phyloP scores from a whole-genome alignment of 1,140 invertebrate species.

The Probaryconus sp. region DNA sequence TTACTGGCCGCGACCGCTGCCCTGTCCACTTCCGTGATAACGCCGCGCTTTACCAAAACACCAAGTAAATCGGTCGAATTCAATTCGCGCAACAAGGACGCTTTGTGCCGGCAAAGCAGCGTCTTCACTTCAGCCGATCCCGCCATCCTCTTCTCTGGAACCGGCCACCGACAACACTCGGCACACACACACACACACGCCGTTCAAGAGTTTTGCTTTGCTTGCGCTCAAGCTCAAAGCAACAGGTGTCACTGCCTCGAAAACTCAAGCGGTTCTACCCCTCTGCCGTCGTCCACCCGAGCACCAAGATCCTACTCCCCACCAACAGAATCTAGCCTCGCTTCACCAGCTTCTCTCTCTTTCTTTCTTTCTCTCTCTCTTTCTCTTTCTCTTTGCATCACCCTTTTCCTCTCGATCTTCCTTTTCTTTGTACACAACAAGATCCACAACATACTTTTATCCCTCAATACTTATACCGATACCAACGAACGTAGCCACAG shows the following conservation, averaged over 20 bases:
- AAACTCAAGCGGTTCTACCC: conserved; percentile 3
- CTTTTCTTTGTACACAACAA: no score
- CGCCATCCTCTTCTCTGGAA: conserved; percentile 67
- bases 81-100: conserved; percentile 67
- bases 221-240: conserved; percentile 34
- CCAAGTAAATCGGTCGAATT: conserved; percentile 69
- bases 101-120: conserved; percentile 71
- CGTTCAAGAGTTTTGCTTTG: no score
- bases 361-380: no score
- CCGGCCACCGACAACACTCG: conserved; percentile 3
- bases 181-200: background rate
- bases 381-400: no score
- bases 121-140: conserved; percentile 68
- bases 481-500: no score
- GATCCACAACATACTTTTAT: no score
- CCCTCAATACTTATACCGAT: no score
- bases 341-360: no score
- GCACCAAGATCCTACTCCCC: no score
- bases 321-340: no score
- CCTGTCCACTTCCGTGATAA: conserved; percentile 71
- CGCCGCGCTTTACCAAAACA: conserved; percentile 71
- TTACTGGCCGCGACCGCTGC: conserved; percentile 66
- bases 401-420: no score
- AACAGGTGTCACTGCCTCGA: conserved; percentile 62
- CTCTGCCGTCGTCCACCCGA: no score